Base-by-base conservation (phyloP, 2,797 vertebrate genomes). In the Amblyraja radiata region DNA sequence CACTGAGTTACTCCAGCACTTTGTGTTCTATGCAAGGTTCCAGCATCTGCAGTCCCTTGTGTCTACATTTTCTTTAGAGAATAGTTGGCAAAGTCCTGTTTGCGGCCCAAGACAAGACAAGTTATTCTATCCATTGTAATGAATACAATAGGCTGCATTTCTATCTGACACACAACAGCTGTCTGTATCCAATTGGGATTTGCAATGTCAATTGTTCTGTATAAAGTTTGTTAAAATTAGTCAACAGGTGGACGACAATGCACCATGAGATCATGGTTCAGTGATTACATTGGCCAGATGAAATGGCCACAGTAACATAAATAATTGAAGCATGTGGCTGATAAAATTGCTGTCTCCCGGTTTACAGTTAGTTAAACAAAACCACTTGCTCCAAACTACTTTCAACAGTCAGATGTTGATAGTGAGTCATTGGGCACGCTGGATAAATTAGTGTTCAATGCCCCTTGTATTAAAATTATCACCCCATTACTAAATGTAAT, bases 181-280 rank as follows among this genome's bases (percentile, higher is more conserved):
- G 32, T 90, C 18, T 74, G 32, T 91, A 11, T 91, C 39, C 28
- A 91, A 74, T 39, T 91, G 90, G 71, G 28, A 4, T 39, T 54
- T 73, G 32, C 25, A 18, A 74, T 10, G 32, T 74, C 65, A n/a
- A 86, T 63, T 63, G 28, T 88, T 61, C 58, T 65, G 84, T 32
- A 32, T 65, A 88, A 65, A 25, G 63, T 86, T 84, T 83, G 80
- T 83, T 88, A 65, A 65, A 88, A 88, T 88, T 63, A 88, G n/a
- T 88, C 63, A n/a, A 88, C 58, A 65, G 61, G 61, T 86, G 54
- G 84, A n/a, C 63, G 36, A 14, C 32, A 6, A 65, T 88, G 58
- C 83, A 86, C 28, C n/a, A n/a, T 86, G 83, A 86, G 25, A 32
- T 86, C 58, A 63, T 32, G 58, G 58, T 65, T 65, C 83, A 86